Evolutionary conservation across 2,888 invertebrate genomes (phyloP).

Genomic region (Merodon equestris): DNA sequence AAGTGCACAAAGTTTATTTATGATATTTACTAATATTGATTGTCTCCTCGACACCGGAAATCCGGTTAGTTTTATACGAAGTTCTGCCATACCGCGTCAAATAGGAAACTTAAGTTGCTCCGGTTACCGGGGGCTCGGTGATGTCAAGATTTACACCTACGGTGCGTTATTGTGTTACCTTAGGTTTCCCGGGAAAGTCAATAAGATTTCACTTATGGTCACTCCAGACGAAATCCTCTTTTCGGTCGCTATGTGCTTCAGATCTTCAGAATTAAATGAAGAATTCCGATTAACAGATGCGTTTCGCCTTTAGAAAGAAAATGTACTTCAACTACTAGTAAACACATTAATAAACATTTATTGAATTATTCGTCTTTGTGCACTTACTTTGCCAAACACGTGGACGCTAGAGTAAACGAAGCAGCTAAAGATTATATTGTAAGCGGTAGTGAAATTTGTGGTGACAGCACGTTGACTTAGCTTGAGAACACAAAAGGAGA

Average conservation of each 20-base stretch:
- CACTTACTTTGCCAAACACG: not conserved
- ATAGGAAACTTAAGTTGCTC: too few species aligned
- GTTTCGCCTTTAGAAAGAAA: conserved; percentile 3
- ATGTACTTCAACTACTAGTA: not conserved
- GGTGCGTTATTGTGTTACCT: conserved; percentile 8
- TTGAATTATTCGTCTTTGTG: not conserved
- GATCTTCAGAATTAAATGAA: not conserved
- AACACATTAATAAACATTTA: conserved; percentile 1
- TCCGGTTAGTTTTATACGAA: too few species aligned
- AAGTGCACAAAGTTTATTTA: too few species aligned
- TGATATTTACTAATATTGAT: not conserved
- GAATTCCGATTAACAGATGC: conserved; percentile 11
- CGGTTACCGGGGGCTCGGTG: too few species aligned
- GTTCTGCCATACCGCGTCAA: too few species aligned
- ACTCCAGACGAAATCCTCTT: too few species aligned
- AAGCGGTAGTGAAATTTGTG: not conserved
- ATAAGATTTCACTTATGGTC: conserved; percentile 2
- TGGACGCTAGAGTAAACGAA: not conserved
- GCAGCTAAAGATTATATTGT: not conserved
- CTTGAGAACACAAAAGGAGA: not conserved
- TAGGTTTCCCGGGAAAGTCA: conserved; percentile 2
- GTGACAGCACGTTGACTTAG: not conserved
- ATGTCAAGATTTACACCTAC: conserved; percentile 3
- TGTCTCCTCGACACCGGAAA: too few species aligned
- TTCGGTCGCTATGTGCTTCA: not conserved